Conservation (phyloP, 1,140 invertebrate genomes). For the Scaptodrosophila lebanonensis region DNA sequence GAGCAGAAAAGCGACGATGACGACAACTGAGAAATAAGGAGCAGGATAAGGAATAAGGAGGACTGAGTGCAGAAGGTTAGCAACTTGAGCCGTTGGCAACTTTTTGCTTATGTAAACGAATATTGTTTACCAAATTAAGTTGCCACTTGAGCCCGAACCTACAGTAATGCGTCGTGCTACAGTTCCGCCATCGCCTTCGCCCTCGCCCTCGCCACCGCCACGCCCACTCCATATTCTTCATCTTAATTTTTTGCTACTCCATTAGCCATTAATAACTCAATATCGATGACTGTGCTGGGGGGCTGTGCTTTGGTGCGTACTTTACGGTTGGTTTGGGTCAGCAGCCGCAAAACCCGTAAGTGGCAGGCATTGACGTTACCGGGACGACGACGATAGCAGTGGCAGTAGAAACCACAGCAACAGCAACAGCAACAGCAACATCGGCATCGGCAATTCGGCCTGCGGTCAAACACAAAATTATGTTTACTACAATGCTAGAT, state of each 20-base stretch:
- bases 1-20: constrained; percentile 60
- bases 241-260: constrained; percentile 15
- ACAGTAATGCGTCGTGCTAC: no score
- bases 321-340: constrained; percentile 5
- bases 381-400: no score
- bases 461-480: constrained; percentile 59
- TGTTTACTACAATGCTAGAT: constrained; percentile 44
- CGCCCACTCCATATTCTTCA: constrained; percentile 2
- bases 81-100: constrained; percentile 10
- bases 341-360: constrained; percentile 33
- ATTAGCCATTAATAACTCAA: constrained; percentile 74
- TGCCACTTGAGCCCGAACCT: constrained; percentile 47
- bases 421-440: no score
- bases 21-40: constrained; percentile 4
- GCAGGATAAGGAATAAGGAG: constrained; percentile 26
- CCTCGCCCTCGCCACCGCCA: constrained; percentile 3
- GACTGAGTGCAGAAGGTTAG: constrained; percentile 24
- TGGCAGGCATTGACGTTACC: constrained; percentile 4
- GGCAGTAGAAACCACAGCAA: no score
- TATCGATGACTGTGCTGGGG: constrained; percentile 48
- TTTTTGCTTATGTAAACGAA: constrained; percentile 38
- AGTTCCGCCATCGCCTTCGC: constrained; percentile 18
- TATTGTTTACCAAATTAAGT: constrained; percentile 69
- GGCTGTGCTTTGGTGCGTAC: constrained; percentile 1
- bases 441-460: constrained; percentile 27